Evolutionary conservation across 1,140 invertebrate genomes (phyloP), one percentile per base, ranked within the genome.

Genomic region (Octopus bimaculoides): DNA sequence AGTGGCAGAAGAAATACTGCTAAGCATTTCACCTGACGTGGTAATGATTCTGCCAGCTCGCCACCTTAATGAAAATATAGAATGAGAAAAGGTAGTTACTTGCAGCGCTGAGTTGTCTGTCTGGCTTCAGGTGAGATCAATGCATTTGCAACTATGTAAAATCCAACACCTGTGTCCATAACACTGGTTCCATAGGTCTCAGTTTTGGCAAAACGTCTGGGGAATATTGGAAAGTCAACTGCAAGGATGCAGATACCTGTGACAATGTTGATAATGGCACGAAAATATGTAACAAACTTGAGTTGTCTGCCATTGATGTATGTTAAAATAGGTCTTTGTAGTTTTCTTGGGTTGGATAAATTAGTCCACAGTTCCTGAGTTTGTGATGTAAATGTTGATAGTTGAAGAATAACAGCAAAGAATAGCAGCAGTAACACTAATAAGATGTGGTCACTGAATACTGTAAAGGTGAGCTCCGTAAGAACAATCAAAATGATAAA

Each of bases 141-240:
- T 3, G 94, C 96, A 93, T 96, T 97, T 9, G 94, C 91, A n/a
- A 96, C 91, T 17, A 98, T 91, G 92, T 96, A 99, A 55, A 95
- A 88, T 0, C 96, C 97, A 14, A 98, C 97, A 52, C 97, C 97
- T 66, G 94, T 92, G 88, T 99, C 98, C 98, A 99, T 99, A 20
- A 97, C 88, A 86, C 96, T 94, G 84, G 94, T 95, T 2, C 98
- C 97, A 91, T 92, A 97, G 0, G 88, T 92, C 87, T 95, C 94
- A 10, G 95, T 96, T 91, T 99, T 99, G 0, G 94, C 94, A 89
- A 96, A 87, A 74, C 93, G 91, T 69, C 94, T 89, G 1, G 97
- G 96, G 90, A 97, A 98, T 55, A 94, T 90, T 41, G 90, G 90
- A 90, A 98, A 99, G 91, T 99, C 97, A 0, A 99, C 96, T 20